phyloP scores from a whole-genome alignment of 2,797 vertebrate genomes.

The Hipposideros larvatus region DNA sequence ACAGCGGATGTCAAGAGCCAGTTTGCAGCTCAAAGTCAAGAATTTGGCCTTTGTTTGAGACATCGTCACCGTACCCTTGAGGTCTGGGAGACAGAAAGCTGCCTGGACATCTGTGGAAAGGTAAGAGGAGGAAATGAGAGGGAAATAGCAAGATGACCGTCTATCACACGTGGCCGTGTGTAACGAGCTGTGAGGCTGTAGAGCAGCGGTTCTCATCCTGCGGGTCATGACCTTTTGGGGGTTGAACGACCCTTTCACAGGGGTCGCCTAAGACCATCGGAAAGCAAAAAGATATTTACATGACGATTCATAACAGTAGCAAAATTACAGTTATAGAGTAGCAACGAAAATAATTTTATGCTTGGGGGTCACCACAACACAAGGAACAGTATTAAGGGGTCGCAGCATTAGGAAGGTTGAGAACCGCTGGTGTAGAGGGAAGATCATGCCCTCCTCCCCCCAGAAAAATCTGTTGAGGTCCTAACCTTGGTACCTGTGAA shows the following conservation, averaged over 20 bases:
- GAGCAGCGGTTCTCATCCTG: too few relatives aligned
- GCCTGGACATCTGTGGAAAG: not conserved
- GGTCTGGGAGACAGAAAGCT: not conserved
- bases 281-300: too few relatives aligned
- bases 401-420: too few relatives aligned
- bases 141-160: not conserved
- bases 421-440: not conserved
- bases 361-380: too few relatives aligned
- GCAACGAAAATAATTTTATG: too few relatives aligned
- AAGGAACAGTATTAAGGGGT: too few relatives aligned
- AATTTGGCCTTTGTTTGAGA: not conserved
- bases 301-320: too few relatives aligned
- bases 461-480: not conserved
- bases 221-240: too few relatives aligned
- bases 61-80: not conserved
- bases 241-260: too few relatives aligned
- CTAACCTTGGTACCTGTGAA: not conserved
- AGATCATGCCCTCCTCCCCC: not conserved
- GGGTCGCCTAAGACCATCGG: too few relatives aligned
- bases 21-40: not conserved
- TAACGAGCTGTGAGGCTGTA: not conserved
- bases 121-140: not conserved
- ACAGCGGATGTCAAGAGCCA: not conserved
- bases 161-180: fast-evolving
- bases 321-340: too few relatives aligned